Base-by-base conservation (phyloP, 1,140 invertebrate genomes). In the Drosophila serrata region DNA sequence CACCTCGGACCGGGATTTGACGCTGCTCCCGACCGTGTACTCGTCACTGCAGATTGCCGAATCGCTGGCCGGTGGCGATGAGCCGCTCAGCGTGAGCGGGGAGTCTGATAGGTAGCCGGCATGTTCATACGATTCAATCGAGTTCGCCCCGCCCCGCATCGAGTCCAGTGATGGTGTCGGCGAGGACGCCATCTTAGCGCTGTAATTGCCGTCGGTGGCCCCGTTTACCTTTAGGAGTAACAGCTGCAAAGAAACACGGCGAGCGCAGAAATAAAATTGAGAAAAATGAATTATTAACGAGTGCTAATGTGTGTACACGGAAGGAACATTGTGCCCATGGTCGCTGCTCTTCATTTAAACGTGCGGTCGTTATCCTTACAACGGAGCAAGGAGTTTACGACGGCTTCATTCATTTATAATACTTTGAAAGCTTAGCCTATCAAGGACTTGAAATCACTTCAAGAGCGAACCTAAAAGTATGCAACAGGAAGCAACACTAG, bases 121-220 rank as follows among this genome's bases (percentile, higher is more conserved):
- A 40, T 94, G 94, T 92, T 96, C 96, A 75, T 95, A 95, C 85
- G 97, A 97, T 94, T 96, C 96, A 93, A 97, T 95, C 92, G 97
- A 97, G 94, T 96, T 97, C 93, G 96, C 96, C 95, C 97, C 96
- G 95, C 97, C 96, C 92, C 95, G 95, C 93, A 97, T 94, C 94
- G 97, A 97, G 95, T 98, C 97, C 94, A 97, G 94, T 93, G 97
- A 98, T 93, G 97, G 96, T 94, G 97, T 97, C 92, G 96, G 96
- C 92, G 96, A 97, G 93, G 95, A 81, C 78, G 92, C 92, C 91
- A 92, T 90, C 78, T 61, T 81, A 69, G 31, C 59, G 62, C 13
- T 55, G 39, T 78, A 79, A 65, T 58, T 78, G 62, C 57, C 75
- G 64, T 59, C 57, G 37, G 53, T 78, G 75, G 75, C 75, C 61